Percentiles rank a stretch among this genome's conserved stretches.
Conservation (phyloP, 2,797 vertebrate species). For the Gallirallus australis region DNA sequence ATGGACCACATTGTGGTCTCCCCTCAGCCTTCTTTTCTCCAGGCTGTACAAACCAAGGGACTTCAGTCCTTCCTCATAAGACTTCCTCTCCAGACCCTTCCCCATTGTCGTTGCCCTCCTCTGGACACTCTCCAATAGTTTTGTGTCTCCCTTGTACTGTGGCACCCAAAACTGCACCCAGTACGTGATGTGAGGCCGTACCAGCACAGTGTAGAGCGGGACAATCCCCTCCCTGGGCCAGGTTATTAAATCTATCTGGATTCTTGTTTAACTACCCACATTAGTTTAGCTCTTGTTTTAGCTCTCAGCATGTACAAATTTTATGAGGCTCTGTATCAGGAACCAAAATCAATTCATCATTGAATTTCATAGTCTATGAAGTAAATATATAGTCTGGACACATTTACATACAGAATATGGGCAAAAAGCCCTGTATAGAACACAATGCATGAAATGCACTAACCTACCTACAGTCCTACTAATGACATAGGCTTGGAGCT, state of each 20-base stretch:
- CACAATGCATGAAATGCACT: neutral
- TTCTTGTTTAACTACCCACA: neutral
- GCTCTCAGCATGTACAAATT: neutral
- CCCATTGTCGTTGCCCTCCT: no score
- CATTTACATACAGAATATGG: neutral
- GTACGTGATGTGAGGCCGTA: no score
- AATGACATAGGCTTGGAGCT: neutral
- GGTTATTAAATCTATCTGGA: neutral
- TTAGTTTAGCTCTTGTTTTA: neutral
- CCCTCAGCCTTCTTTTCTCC: no score
- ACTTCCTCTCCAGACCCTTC: no score
- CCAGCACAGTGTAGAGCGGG: no score
- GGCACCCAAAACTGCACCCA: no score
- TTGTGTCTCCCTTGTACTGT: no score
- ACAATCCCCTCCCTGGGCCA: no score
- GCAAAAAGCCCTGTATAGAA: neutral
- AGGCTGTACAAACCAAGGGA: no score
- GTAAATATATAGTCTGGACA: neutral
- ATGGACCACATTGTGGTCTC: no score
- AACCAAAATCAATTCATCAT: neutral
- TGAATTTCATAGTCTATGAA: neutral
- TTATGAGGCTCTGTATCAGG: neutral
- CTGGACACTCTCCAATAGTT: no score
- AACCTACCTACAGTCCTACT: neutral
- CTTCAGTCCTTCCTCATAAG: no score